These are phyloP conservation scores for Scylla paramamosain DNA, from an alignment of 1,140 invertebrate species.

Conservation along the genomic window DNA sequence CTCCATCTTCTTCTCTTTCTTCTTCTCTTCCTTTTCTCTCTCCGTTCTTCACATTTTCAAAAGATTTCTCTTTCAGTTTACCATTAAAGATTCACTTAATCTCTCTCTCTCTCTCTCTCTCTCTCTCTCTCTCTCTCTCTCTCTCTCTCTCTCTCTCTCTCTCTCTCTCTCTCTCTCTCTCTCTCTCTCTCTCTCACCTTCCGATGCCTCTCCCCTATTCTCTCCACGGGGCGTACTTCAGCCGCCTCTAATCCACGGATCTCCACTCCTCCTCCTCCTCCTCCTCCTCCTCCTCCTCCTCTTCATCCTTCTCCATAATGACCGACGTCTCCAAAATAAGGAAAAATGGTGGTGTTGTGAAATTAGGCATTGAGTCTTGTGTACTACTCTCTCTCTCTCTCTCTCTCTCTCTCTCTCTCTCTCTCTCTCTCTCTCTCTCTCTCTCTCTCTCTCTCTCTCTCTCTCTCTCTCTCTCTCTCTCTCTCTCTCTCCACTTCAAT, in stretches of 20 bases:
- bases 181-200: not conserved
- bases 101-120: too few species aligned
- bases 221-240: not conserved
- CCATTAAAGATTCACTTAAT: too few species aligned
- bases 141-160: too few species aligned
- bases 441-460: not conserved
- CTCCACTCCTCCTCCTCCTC: not conserved
- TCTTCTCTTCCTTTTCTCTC: not conserved
- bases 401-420: not conserved
- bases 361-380: constrained; percentile 28
- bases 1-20: not conserved
- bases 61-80: not conserved
- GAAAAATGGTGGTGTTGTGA: constrained; percentile 28
- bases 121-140: too few species aligned
- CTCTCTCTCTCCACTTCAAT: not conserved
- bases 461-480: not conserved
- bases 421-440: not conserved
- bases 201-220: not conserved
- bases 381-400: not conserved
- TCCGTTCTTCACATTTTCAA: not conserved
- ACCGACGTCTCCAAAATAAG: constrained; percentile 38
- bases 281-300: too few species aligned
- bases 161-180: constrained; percentile 12
- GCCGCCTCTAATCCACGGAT: not conserved
- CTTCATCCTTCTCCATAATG: not conserved